phyloP scores from a whole-genome alignment of 2,888 invertebrate genomes.

The Drosophila austrosaltans region DNA sequence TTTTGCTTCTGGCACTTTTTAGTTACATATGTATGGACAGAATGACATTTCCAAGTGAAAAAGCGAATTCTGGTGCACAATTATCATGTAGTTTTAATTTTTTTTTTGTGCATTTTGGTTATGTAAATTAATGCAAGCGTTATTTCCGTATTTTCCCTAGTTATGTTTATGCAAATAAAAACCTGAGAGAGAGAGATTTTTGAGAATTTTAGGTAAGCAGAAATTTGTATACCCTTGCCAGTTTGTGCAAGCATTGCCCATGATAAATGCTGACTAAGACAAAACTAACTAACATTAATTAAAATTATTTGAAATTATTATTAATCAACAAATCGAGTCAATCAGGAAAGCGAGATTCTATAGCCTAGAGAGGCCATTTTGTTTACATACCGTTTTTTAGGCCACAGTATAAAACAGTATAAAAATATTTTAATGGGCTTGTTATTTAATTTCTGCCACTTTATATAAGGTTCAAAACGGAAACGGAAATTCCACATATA shows the following conservation, averaged over 20 bases:
- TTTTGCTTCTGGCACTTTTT: neutral
- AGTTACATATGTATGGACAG: neutral
- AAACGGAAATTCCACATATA: constrained; percentile 9
- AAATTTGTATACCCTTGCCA: neutral
- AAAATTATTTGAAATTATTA: too few relatives aligned
- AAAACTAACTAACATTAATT: too few relatives aligned
- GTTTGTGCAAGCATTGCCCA: neutral
- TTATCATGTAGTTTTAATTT: constrained; percentile 35
- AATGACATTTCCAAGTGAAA: neutral
- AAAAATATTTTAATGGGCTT: neutral
- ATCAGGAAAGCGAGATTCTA: too few relatives aligned
- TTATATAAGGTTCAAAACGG: neutral
- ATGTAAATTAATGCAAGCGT: constrained; percentile 12
- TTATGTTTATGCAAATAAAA: constrained; percentile 2
- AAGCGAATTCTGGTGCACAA: constrained; percentile 12
- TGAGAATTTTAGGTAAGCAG: neutral
- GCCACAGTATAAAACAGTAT: neutral
- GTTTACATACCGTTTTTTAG: neutral
- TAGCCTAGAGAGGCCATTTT: too few relatives aligned
- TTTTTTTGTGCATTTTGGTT: neutral
- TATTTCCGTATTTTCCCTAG: neutral
- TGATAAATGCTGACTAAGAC: neutral
- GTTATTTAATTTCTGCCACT: neutral
- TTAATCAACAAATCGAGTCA: too few relatives aligned
- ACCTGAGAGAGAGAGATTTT: neutral